phyloP scores from a whole-genome alignment of 2,888 invertebrate species.

The Tetragonisca angustula region DNA sequence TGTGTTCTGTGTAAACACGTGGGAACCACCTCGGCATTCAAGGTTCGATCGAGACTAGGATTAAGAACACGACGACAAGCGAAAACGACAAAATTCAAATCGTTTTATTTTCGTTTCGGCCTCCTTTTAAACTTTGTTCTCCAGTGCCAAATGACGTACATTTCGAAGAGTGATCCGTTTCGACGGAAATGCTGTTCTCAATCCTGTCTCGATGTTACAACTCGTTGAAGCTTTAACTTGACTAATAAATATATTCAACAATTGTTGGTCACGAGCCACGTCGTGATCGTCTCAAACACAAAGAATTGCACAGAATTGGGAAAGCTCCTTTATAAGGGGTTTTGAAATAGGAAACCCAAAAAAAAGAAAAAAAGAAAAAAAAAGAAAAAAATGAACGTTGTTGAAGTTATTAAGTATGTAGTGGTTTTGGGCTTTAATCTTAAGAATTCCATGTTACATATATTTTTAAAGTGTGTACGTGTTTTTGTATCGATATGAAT shows the following conservation, averaged over 20 bases:
- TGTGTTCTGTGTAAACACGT: not conserved
- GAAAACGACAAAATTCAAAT: not conserved
- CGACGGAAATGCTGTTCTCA: conserved; percentile 5
- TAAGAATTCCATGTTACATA: conserved; percentile 34
- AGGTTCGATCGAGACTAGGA: conserved; percentile 21
- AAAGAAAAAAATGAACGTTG: conserved; percentile 2
- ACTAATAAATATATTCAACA: not conserved
- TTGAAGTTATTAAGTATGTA: conserved; percentile 8
- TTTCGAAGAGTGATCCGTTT: not conserved
- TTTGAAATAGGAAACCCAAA: not conserved
- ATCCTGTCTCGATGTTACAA: conserved; percentile 33
- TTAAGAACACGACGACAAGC: conserved; percentile 35
- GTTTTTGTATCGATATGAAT: conserved; percentile 34
- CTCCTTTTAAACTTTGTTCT: conserved; percentile 17
- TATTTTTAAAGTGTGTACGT: conserved; percentile 27
- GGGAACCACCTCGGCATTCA: not conserved
- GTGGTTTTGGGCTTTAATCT: conserved; percentile 27
- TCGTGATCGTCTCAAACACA: conserved; percentile 8
- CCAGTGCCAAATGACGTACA: conserved; percentile 28
- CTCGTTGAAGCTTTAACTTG: conserved; percentile 6
- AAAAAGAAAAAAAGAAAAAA: too few species aligned
- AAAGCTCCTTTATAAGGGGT: conserved; percentile 22
- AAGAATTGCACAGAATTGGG: conserved; percentile 9
- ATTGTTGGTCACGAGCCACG: conserved; percentile 21
- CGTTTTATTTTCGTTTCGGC: conserved; percentile 13